A percentile compares a stretch with the other conserved stretches of the same genome.
Evolutionary conservation across 2,113 vertebrate species (phyloP).

Genomic region (Prietella phreatophila): DNA sequence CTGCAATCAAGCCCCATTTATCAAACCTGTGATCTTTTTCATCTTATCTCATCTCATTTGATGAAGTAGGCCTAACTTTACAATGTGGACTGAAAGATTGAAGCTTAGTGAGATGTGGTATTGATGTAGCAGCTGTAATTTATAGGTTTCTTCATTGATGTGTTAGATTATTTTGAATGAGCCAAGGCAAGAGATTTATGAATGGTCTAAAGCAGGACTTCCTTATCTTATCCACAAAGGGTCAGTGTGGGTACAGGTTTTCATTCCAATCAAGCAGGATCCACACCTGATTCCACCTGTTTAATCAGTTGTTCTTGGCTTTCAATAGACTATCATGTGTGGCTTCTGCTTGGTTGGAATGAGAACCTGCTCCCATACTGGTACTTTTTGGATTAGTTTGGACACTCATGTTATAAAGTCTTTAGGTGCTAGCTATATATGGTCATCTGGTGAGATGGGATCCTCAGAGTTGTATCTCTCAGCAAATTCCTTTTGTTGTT

Average conservation of each 20-base stretch:
- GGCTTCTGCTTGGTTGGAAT: neutral
- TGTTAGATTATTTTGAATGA: neutral
- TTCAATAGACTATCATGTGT: neutral
- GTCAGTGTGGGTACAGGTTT: neutral
- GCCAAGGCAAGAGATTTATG: neutral
- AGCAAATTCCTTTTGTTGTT: neutral
- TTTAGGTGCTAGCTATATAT: neutral
- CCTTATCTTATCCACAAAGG: neutral
- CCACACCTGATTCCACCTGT: neutral
- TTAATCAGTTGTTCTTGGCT: neutral
- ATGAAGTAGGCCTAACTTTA: neutral
- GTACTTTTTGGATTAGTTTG: neutral
- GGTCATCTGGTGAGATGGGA: neutral
- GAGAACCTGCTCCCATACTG: neutral
- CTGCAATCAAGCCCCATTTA: conserved; percentile 51
- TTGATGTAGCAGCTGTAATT: neutral
- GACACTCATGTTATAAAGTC: neutral
- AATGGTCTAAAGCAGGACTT: neutral
- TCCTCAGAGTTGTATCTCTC: neutral
- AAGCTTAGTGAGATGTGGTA: neutral
- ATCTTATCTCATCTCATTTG: neutral
- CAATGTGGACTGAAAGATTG: neutral
- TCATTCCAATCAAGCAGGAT: neutral
- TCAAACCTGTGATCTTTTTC: conserved; percentile 13
- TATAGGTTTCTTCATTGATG: neutral